These are phyloP conservation scores for Archilochus colubris DNA, from an alignment of 2,113 vertebrate species.

Conservation along the genomic window DNA sequence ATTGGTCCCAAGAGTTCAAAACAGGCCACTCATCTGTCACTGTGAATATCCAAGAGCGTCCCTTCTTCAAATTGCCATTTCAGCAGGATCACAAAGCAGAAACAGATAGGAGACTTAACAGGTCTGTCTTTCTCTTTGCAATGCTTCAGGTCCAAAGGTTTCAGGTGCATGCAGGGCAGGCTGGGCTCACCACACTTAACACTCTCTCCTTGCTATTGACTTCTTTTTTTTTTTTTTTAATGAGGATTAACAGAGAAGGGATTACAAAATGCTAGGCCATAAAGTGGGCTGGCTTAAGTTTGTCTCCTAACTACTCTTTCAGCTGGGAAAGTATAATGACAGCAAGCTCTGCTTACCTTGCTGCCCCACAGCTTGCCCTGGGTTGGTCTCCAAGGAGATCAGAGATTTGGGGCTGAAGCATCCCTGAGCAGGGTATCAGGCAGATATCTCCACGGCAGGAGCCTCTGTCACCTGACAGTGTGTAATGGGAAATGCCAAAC, in stretches of 20 bases:
- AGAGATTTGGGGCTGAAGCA: not conserved
- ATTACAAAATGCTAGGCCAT: not conserved
- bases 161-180: not conserved
- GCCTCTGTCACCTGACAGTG: accelerated
- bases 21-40: not conserved
- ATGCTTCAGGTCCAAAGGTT: not conserved
- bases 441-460: not conserved
- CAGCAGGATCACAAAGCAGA: not conserved
- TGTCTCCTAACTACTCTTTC: not conserved
- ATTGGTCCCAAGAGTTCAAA: not conserved
- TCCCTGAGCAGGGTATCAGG: not conserved
- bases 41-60: not conserved
- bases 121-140: not conserved
- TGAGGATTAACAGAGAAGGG: accelerated
- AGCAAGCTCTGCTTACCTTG: not conserved
- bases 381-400: not conserved
- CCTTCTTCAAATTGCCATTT: not conserved
- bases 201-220: not conserved
- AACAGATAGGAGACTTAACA: not conserved
- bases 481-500: not conserved
- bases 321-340: not conserved
- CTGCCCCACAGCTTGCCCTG: accelerated
- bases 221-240: not conserved
- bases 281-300: not conserved
- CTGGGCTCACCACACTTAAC: not conserved